phyloP scores from a whole-genome alignment of 1,140 invertebrate genomes.

The Gonatopus flavifemur region DNA sequence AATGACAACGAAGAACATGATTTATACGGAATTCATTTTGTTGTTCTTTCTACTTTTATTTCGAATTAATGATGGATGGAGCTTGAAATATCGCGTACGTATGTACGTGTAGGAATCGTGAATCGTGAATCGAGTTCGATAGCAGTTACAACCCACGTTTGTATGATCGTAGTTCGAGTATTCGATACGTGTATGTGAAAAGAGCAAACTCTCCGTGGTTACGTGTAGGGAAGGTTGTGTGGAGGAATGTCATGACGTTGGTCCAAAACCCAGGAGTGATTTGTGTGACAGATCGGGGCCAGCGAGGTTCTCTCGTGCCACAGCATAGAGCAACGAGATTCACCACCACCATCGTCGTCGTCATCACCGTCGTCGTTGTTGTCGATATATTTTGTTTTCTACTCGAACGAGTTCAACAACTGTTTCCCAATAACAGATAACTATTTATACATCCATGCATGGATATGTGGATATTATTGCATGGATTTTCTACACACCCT shows the following conservation, averaged over 20 bases:
- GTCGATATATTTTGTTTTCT: slow-evolving; percentile 25
- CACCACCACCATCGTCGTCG: no score
- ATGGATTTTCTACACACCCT: no score
- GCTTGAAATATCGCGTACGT: neutral
- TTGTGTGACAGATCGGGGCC: slow-evolving; percentile 30
- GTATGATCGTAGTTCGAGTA: no score
- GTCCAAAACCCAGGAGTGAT: slow-evolving; percentile 7
- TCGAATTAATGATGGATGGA: no score
- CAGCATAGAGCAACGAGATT: no score
- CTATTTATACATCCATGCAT: slow-evolving; percentile 5
- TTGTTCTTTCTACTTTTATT: no score
- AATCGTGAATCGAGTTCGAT: neutral
- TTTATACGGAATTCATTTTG: no score
- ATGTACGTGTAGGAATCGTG: neutral
- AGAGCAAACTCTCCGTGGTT: no score
- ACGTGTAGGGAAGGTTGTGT: neutral
- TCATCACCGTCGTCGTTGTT: neutral
- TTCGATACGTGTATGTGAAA: no score
- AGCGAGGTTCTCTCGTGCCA: slow-evolving; percentile 5
- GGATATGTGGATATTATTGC: no score
- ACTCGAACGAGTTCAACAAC: slow-evolving; percentile 14
- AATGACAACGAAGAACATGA: no score
- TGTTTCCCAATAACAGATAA: slow-evolving; percentile 24
- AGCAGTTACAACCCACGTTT: no score
- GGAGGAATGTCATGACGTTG: neutral